A percentile compares a stretch with the other conserved stretches of the same genome.
Evolutionary conservation across 2,888 invertebrate genomes (phyloP).

Genomic region (Himalopsyche japonica): DNA sequence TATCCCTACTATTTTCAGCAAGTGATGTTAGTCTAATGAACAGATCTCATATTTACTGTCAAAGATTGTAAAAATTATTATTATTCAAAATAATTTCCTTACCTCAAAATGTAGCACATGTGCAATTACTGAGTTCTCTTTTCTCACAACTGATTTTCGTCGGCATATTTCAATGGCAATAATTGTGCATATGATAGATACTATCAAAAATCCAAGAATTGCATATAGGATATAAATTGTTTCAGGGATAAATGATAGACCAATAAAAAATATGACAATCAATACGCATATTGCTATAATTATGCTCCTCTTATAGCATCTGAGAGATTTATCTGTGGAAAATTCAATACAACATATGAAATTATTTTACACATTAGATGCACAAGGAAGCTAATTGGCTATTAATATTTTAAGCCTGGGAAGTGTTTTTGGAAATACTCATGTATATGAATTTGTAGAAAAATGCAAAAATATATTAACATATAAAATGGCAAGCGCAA

Average conservation of each 20-base stretch:
- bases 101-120: background rate
- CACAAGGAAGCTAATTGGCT: no score
- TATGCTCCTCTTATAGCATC: background rate
- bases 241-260: background rate
- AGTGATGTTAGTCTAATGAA: no score
- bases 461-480: no score
- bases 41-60: no score
- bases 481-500: no score
- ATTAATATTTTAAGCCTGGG: no score
- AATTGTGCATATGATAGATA: background rate
- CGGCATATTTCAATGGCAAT: background rate
- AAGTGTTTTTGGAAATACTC: no score
- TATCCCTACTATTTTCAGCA: no score
- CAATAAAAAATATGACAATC: background rate
- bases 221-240: background rate
- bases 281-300: background rate
- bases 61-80: no score
- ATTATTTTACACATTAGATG: background rate
- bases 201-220: background rate
- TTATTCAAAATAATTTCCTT: background rate
- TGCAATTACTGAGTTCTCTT: background rate
- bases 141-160: background rate
- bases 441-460: no score
- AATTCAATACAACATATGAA: background rate
- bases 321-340: background rate